Conservation (phyloP, 2,888 invertebrate species). For the Tromatobia lineatoria region DNA sequence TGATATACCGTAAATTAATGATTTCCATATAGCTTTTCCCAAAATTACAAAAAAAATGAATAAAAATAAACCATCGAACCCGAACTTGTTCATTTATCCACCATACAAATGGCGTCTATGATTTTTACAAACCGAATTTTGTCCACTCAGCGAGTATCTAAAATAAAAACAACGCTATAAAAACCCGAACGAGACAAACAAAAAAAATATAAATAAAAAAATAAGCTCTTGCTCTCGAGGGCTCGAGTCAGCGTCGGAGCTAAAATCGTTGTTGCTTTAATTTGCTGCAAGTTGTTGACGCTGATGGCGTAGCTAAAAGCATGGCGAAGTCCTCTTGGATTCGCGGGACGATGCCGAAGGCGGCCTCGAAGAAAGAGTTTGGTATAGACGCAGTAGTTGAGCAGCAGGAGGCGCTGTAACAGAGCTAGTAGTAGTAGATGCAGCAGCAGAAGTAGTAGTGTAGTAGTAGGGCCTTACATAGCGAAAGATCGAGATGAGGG, state of each 20-base stretch:
- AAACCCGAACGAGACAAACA: background rate
- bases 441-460: too few species aligned
- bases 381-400: slow-evolving; percentile 1
- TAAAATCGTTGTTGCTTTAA: background rate
- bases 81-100: too few species aligned
- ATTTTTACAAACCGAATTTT: background rate
- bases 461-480: slow-evolving; percentile 53
- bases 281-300: slow-evolving; percentile 2
- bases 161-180: background rate
- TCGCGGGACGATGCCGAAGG: slow-evolving; percentile 35
- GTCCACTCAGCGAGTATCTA: too few species aligned
- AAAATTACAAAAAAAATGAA: too few species aligned
- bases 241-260: background rate
- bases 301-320: slow-evolving; percentile 8
- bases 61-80: too few species aligned
- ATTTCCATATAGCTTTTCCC: too few species aligned
- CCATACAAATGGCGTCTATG: too few species aligned
- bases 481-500: slow-evolving; percentile 59
- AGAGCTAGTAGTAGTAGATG: background rate
- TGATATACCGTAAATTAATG: too few species aligned
- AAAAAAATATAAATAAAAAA: background rate
- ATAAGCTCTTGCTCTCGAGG: too few species aligned
- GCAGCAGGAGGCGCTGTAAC: background rate
- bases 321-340: slow-evolving; percentile 12
- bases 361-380: slow-evolving; percentile 47